A percentile compares a stretch with the other conserved stretches of the same genome.
Evolutionary conservation across 2,888 invertebrate species (phyloP).

Genomic region (Anagyrus pseudococci): DNA sequence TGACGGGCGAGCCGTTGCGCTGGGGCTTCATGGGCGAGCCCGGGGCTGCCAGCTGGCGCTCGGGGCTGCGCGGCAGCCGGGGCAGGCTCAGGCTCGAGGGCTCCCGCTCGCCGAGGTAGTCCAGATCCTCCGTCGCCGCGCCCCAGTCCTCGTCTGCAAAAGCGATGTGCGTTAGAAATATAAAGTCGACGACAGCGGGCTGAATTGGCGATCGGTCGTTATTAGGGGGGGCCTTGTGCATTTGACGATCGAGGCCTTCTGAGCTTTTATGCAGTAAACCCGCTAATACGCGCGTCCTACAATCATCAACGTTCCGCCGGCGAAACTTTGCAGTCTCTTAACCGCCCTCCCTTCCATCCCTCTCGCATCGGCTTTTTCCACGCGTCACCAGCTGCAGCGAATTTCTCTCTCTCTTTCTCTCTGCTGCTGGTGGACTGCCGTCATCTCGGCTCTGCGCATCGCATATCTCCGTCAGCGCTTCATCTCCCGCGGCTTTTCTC

Average conservation of each 20-base stretch:
- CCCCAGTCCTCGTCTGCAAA: constrained; percentile 79
- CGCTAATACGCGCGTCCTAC: too few relatives aligned
- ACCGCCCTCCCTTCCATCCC: too few relatives aligned
- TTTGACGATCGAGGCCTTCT: too few relatives aligned
- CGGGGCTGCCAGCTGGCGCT: constrained; percentile 41
- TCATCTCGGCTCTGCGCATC: background rate
- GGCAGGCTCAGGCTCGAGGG: constrained; percentile 52
- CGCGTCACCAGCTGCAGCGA: too few relatives aligned
- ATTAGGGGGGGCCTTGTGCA: too few relatives aligned
- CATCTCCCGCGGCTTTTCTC: background rate
- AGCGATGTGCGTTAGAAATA: background rate
- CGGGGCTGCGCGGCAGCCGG: constrained; percentile 55
- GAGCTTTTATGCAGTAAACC: too few relatives aligned
- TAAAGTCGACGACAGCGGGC: background rate
- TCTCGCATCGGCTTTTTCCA: too few relatives aligned
- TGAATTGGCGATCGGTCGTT: background rate
- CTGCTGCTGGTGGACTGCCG: too few relatives aligned
- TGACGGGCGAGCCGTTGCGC: constrained; percentile 51
- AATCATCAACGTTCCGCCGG: too few relatives aligned
- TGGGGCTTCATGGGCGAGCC: constrained; percentile 43
- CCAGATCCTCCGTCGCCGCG: constrained; percentile 53
- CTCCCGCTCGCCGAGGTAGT: constrained; percentile 45
- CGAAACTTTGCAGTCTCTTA: too few relatives aligned
- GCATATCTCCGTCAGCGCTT: background rate
- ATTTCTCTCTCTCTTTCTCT: too few relatives aligned